phyloP scores from a whole-genome alignment of 1,140 invertebrate genomes.

The Pentalonia nigronervosa region DNA sequence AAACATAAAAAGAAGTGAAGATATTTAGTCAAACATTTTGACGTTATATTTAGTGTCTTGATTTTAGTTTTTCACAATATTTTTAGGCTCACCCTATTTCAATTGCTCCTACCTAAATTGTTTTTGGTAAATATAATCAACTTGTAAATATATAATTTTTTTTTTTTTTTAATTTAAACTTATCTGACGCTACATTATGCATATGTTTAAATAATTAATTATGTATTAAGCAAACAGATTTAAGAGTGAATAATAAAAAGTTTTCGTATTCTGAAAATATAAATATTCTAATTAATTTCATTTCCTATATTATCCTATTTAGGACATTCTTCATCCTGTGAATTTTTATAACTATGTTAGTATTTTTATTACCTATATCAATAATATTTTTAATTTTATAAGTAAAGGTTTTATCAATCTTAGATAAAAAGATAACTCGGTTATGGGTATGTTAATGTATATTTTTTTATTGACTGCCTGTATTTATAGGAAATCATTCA shows the following conservation, averaged over 20 bases:
- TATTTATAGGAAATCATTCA: background rate
- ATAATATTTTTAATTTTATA: background rate
- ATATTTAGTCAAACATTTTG: slow-evolving; percentile 33
- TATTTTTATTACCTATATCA: too few relatives aligned
- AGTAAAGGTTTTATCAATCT: background rate
- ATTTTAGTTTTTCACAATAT: slow-evolving; percentile 44
- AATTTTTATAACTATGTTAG: background rate
- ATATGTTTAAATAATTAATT: slow-evolving; percentile 31
- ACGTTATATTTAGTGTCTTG: slow-evolving; percentile 31
- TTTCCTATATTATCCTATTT: slow-evolving; percentile 2
- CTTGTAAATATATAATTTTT: slow-evolving; percentile 37
- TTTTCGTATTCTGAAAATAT: slow-evolving; percentile 23
- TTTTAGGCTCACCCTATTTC: slow-evolving; percentile 23
- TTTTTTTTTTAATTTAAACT: slow-evolving; percentile 34
- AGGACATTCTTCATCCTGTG: background rate
- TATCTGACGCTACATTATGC: slow-evolving; percentile 12
- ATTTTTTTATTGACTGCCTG: background rate
- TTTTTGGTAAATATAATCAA: slow-evolving; percentile 42
- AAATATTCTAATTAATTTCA: background rate
- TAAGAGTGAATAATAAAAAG: slow-evolving; percentile 41
- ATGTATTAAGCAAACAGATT: slow-evolving; percentile 42
- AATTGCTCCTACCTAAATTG: slow-evolving; percentile 24
- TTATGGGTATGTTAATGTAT: too few relatives aligned
- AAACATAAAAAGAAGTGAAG: slow-evolving; percentile 25
- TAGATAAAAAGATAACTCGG: background rate